A percentile compares a stretch with the other conserved stretches of the same genome.
phyloP scores from a whole-genome alignment of 2,888 invertebrate species.

The Elegia similella region DNA sequence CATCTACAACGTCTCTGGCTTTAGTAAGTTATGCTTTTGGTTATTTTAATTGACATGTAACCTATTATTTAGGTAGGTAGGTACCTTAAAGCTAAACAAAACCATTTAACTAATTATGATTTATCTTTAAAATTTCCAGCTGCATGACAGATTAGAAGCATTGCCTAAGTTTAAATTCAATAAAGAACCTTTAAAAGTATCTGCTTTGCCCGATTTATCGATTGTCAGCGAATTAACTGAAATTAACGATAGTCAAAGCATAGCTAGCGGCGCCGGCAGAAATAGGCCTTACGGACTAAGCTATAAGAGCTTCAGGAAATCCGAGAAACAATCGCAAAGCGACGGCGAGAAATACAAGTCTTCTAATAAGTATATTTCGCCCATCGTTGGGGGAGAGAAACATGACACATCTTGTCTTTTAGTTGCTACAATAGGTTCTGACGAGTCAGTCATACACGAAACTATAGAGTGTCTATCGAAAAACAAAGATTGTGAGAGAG shows the following conservation, averaged over 20 bases:
- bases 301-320: constrained; percentile 27
- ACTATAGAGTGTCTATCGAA: constrained; percentile 49
- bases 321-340: constrained; percentile 34
- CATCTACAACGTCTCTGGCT: constrained; percentile 59
- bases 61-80: background rate
- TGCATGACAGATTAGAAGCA: constrained; percentile 53
- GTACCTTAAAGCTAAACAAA: background rate
- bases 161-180: constrained; percentile 46
- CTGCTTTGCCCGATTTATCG: constrained; percentile 49
- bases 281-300: constrained; percentile 37
- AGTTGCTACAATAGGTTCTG: constrained; percentile 48
- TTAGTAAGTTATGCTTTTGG: constrained; percentile 39
- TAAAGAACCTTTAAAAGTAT: constrained; percentile 46
- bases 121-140: constrained; percentile 45
- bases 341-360: constrained; percentile 34
- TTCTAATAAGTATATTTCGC: constrained; percentile 30
- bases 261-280: constrained; percentile 33
- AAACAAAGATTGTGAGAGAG: constrained; percentile 38
- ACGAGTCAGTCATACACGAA: constrained; percentile 52
- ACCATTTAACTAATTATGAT: background rate
- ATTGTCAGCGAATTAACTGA: constrained; percentile 57
- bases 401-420: constrained; percentile 43
- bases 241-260: constrained; percentile 38
- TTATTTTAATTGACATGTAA: background rate
- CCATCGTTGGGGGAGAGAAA: constrained; percentile 31